Conservation (phyloP, 2,797 vertebrate genomes). For the Margarornis squamiger region DNA sequence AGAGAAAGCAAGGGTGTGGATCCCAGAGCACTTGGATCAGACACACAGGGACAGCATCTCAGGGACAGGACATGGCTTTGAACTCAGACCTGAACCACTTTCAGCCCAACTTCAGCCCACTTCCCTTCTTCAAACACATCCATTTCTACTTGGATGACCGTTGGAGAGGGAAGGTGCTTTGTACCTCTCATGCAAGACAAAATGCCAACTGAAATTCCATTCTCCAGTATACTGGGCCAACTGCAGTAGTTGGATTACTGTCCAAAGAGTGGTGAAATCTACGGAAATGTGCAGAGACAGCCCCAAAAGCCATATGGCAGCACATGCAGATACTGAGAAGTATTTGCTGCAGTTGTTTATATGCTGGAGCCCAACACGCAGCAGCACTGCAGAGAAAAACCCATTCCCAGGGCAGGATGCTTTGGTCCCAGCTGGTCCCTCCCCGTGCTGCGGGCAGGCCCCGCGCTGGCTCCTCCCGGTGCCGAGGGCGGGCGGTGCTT, state of each 20-base stretch:
- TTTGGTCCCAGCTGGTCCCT: neutral
- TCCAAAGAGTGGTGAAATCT: neutral
- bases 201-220: neutral
- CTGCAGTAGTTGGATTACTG: neutral
- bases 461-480: neutral
- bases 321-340: neutral
- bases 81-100: neutral
- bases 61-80: neutral
- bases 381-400: neutral
- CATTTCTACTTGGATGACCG: neutral
- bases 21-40: neutral
- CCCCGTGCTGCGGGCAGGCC: rapidly evolving
- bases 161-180: neutral
- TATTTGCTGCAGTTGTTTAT: neutral
- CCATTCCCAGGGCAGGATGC: neutral
- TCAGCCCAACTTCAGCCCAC: neutral
- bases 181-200: neutral
- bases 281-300: neutral
- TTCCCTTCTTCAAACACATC: neutral
- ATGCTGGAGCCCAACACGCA: neutral
- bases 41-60: neutral
- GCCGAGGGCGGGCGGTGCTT: conserved; percentile 58
- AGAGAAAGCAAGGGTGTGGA: neutral
- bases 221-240: neutral
- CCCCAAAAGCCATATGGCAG: neutral